Evolutionary conservation across 1,140 invertebrate species (phyloP).

Genomic region (Spodoptera frugiperda): DNA sequence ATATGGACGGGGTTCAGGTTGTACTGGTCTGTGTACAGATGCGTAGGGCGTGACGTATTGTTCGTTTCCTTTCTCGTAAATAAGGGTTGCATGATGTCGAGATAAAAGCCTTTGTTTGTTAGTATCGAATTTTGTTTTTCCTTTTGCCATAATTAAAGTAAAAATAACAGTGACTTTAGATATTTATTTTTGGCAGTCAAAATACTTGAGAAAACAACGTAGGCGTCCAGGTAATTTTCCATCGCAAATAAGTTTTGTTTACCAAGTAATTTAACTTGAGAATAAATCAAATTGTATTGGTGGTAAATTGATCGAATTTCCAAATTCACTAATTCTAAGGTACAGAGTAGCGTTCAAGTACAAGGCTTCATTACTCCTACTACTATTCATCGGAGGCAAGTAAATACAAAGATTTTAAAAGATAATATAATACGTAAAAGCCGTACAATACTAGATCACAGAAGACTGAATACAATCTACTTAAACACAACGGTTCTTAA

Average conservation of each 20-base stretch:
- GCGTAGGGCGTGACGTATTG: slow-evolving; percentile 52
- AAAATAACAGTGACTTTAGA: slow-evolving; percentile 8
- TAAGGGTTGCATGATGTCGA: slow-evolving; percentile 44
- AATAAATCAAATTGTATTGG: too few species aligned
- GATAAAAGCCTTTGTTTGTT: slow-evolving; percentile 42
- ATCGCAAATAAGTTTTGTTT: too few species aligned
- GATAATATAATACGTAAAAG: too few species aligned
- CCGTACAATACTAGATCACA: not conserved
- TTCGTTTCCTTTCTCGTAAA: slow-evolving; percentile 57
- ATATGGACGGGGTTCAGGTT: slow-evolving; percentile 22
- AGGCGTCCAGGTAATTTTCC: too few species aligned
- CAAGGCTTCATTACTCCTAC: too few species aligned
- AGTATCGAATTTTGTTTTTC: slow-evolving; percentile 29
- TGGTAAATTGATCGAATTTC: too few species aligned
- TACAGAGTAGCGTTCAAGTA: too few species aligned
- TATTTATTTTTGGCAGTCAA: not conserved
- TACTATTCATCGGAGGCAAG: too few species aligned
- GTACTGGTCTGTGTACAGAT: slow-evolving; percentile 5
- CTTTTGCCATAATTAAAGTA: slow-evolving; percentile 39
- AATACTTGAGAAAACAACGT: not conserved
- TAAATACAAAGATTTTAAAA: too few species aligned
- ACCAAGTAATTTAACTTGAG: too few species aligned
- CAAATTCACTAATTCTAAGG: too few species aligned
- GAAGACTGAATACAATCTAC: not conserved
- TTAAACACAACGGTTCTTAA: not conserved